These are phyloP conservation scores for Xenopus tropicalis DNA, from an alignment of 2,113 vertebrate genomes.

Conservation along the genomic window UCB_Xtro_10.0 CM004443.2:163397501-163398000, in stretches of 20 bases:
- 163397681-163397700: slow-evolving; percentile 62
- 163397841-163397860: slow-evolving; percentile 67
- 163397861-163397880: slow-evolving; percentile 57
- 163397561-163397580: slow-evolving; percentile 59
- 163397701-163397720: slow-evolving; percentile 64
- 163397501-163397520: slow-evolving; percentile 80
- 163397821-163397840: slow-evolving; percentile 77
- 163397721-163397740: slow-evolving; percentile 74
- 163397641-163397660: slow-evolving; percentile 68
- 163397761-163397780: slow-evolving; percentile 78
- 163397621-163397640: slow-evolving; percentile 55
- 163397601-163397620: slow-evolving; percentile 63
- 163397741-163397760: slow-evolving; percentile 73
- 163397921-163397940: slow-evolving; percentile 31
- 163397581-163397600: slow-evolving; percentile 72
- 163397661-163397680: slow-evolving; percentile 75
- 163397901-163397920: slow-evolving; percentile 16
- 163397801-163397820: slow-evolving; percentile 85
- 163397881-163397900: slow-evolving; percentile 44
- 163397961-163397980: slow-evolving; percentile 37
- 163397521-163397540: slow-evolving; percentile 84
- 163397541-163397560: slow-evolving; percentile 70
- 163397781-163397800: slow-evolving; percentile 77
- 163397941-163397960: slow-evolving; percentile 22
- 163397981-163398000: slow-evolving; percentile 32